Evolutionary conservation across 2,797 vertebrate species (phyloP), one percentile per base, ranked within the genome.

Genomic region (Scolopax rusticola): DNA sequence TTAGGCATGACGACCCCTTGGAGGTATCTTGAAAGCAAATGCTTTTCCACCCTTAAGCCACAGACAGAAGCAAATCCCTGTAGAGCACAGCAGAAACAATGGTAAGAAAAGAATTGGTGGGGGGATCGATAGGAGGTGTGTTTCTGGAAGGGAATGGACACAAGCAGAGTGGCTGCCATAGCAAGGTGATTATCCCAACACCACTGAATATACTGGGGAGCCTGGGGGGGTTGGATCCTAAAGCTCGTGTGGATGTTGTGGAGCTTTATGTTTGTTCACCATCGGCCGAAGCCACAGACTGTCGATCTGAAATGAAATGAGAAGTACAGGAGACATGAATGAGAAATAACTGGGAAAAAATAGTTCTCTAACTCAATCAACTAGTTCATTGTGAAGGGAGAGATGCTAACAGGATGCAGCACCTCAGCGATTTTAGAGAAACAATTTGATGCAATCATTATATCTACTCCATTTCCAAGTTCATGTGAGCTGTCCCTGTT

Each of bases 301-400:
- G 3, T 6, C 11, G n/a, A 43, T 64, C 48, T 89, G 69, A 90
- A 92, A 95, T 23, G 33, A 56, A 74, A 89, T 30, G 54, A 92
- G 60, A 89, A 86, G 45, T 50, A 51, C 54, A 84, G 51, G 30
- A 74, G 18, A 85, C 17, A 21, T 21, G 32, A 90, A 36, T 32
- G 45, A 84, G 43, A 33, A 90, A 64, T 30, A 38, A 67, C 1
- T 14, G 36, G 24, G 18, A 84, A 91, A 83, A 60, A 36, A 8
- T 1, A 68, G 21, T n/a, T 43, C 21, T 56, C 11, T 36, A 63
- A 84, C 27, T 19, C 30, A 74, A 86, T 86, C 32, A 67, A 36
- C 27, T 33, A 47, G 43, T 25, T 84, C 36, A n/a, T 8, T 69
- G 73, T 7, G 43, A 80, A 80, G 18, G 8, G 19, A 48, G 6